Evolutionary conservation across 2,797 vertebrate species (phyloP).

Genomic region (Thaleichthys pacificus): DNA sequence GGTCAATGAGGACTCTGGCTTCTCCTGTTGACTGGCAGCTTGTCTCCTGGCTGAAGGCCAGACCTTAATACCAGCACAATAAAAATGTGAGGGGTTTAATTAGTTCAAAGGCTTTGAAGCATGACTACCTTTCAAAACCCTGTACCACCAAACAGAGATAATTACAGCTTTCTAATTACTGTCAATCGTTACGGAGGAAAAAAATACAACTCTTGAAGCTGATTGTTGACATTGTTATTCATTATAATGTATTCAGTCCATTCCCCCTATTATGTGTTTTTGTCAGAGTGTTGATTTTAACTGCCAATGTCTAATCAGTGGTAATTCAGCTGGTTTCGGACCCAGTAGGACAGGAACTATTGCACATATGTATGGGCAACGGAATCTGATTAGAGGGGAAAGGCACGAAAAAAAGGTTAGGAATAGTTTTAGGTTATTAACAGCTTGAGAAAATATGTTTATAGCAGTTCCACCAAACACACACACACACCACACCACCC

Average conservation of each 20-base stretch:
- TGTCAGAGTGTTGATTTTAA: slow-evolving; percentile 1
- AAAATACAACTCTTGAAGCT: not conserved
- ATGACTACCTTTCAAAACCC: not conserved
- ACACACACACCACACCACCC: not conserved
- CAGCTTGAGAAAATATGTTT: not conserved
- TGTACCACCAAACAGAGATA: not conserved
- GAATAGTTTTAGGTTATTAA: not conserved
- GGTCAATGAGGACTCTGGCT: not conserved
- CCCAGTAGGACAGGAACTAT: not conserved
- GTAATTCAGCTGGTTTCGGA: not conserved
- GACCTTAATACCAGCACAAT: not conserved
- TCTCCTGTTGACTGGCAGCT: not conserved
- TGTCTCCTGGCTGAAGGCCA: not conserved
- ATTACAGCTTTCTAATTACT: slow-evolving; percentile 9
- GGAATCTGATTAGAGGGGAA: not conserved
- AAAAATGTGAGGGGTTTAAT: slow-evolving; percentile 7
- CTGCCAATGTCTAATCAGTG: not conserved
- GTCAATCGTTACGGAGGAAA: not conserved
- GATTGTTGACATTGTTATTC: not conserved
- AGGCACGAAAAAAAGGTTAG: not conserved
- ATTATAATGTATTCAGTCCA: not conserved
- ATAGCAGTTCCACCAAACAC: not conserved
- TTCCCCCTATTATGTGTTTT: slow-evolving; percentile 9
- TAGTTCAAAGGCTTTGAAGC: slow-evolving; percentile 4
- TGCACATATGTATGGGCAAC: not conserved